A percentile compares a stretch with the other conserved stretches of the same genome.
phyloP scores from a whole-genome alignment of 2,888 invertebrate genomes.

The Diplolepis rosae region DNA sequence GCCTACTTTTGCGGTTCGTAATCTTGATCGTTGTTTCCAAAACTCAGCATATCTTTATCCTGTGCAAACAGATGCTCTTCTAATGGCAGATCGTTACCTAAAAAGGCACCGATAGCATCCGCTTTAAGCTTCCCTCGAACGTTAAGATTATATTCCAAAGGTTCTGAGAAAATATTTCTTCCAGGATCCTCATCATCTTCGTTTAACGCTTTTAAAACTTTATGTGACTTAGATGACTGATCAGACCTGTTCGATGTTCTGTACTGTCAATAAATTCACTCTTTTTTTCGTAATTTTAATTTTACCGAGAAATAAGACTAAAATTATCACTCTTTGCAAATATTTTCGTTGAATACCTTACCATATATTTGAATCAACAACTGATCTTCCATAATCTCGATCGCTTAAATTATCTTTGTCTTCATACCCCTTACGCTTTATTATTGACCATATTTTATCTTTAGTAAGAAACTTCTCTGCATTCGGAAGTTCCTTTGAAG shows the following conservation, averaged over 20 bases:
- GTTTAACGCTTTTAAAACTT: background rate
- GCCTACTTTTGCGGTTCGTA: slow-evolving; percentile 33
- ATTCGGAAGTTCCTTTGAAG: background rate
- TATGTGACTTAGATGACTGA: background rate
- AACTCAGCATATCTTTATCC: background rate
- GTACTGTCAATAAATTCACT: slow-evolving; percentile 27
- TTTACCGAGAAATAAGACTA: background rate
- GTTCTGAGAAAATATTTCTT: slow-evolving; percentile 29
- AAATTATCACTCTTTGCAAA: background rate
- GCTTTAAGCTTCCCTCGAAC: slow-evolving; percentile 31
- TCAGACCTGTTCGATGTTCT: slow-evolving; percentile 24
- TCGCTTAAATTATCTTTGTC: background rate
- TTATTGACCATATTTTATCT: background rate
- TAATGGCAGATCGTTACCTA: slow-evolving; percentile 38
- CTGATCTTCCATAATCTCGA: background rate
- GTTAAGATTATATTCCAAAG: slow-evolving; percentile 37
- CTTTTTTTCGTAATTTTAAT: background rate
- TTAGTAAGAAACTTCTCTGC: background rate
- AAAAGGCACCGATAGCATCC: slow-evolving; percentile 35
- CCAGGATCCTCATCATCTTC: slow-evolving; percentile 2
- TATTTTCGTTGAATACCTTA: background rate
- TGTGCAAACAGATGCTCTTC: slow-evolving; percentile 26
- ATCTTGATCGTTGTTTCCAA: slow-evolving; percentile 27
- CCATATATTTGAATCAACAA: background rate
- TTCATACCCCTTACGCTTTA: background rate